A percentile compares a stretch with the other conserved stretches of the same genome.
Evolutionary conservation across 2,888 invertebrate genomes (phyloP).

Genomic region (Ornithoptera priamus): DNA sequence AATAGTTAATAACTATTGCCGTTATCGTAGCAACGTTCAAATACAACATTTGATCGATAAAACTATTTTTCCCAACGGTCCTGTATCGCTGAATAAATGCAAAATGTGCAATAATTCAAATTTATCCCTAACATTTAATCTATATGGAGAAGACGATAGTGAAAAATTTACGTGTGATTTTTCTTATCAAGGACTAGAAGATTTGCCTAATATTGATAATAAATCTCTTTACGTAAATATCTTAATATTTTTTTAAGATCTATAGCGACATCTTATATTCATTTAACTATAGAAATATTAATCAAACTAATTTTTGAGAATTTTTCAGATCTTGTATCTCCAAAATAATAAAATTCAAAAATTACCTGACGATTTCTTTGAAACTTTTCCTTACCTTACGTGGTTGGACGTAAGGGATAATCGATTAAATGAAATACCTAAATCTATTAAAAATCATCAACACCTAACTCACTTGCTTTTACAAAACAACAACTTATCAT

Average conservation of each 20-base stretch:
- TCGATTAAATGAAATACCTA: constrained; percentile 76
- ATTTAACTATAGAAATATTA: too few relatives aligned
- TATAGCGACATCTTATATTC: too few relatives aligned
- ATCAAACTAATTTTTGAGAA: background rate
- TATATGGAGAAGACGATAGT: constrained; percentile 59
- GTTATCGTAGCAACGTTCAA: background rate
- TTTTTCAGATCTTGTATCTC: constrained; percentile 63
- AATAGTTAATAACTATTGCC: constrained; percentile 31
- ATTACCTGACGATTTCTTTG: constrained; percentile 81
- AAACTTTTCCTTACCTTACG: constrained; percentile 73
- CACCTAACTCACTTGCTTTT: constrained; percentile 82
- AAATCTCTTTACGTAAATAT: constrained; percentile 54
- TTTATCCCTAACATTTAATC: constrained; percentile 37
- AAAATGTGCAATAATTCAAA: constrained; percentile 49
- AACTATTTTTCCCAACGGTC: constrained; percentile 34
- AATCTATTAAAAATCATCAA: constrained; percentile 77
- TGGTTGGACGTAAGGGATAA: constrained; percentile 85
- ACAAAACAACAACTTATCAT: constrained; percentile 81
- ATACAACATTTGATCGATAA: constrained; percentile 47
- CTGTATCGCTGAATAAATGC: background rate
- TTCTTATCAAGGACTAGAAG: constrained; percentile 48
- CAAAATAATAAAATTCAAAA: constrained; percentile 76
- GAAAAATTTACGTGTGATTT: constrained; percentile 55
- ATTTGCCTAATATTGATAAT: constrained; percentile 50
- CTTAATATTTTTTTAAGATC: background rate